Percentiles rank a stretch among this genome's conserved stretches.
Conservation (phyloP, 2,888 invertebrate species). For the Lithophane leautieri region DNA sequence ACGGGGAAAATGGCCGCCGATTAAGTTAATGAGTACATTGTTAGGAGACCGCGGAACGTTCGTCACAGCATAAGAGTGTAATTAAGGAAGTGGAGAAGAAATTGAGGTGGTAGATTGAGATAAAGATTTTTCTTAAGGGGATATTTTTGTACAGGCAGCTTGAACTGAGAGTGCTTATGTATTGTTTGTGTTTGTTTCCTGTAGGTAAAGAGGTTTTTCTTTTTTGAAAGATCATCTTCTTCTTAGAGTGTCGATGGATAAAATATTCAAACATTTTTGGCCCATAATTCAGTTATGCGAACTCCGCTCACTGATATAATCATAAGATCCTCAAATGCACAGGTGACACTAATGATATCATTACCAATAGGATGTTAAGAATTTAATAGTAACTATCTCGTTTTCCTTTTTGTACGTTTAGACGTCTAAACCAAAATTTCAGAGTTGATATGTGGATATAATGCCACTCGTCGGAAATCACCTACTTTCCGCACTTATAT, state of each 20-base stretch:
- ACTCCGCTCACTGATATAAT: too few species aligned
- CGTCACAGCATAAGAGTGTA: constrained; percentile 67
- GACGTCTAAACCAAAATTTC: background rate
- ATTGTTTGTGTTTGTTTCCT: constrained; percentile 7
- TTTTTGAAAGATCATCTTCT: too few species aligned
- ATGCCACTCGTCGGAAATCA: too few species aligned
- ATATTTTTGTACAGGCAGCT: constrained; percentile 19
- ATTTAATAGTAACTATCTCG: background rate
- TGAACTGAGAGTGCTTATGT: constrained; percentile 1
- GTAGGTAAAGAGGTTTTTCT: background rate
- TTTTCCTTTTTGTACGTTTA: background rate
- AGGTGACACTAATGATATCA: background rate
- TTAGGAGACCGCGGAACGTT: constrained; percentile 68
- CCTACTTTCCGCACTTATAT: too few species aligned
- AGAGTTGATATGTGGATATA: background rate
- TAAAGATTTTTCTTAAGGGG: constrained; percentile 56
- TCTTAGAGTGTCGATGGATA: too few species aligned
- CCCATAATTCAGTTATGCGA: too few species aligned
- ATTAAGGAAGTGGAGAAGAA: constrained; percentile 70
- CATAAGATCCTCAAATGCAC: too few species aligned
- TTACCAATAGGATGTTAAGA: background rate
- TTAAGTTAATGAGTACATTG: constrained; percentile 80
- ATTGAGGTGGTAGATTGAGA: constrained; percentile 55
- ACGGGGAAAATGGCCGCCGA: constrained; percentile 75
- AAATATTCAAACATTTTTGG: too few species aligned